These are phyloP conservation scores for Hippocampus abdominalis DNA, from an alignment of 2,113 vertebrate genomes.

Conservation along the genomic window DNA sequence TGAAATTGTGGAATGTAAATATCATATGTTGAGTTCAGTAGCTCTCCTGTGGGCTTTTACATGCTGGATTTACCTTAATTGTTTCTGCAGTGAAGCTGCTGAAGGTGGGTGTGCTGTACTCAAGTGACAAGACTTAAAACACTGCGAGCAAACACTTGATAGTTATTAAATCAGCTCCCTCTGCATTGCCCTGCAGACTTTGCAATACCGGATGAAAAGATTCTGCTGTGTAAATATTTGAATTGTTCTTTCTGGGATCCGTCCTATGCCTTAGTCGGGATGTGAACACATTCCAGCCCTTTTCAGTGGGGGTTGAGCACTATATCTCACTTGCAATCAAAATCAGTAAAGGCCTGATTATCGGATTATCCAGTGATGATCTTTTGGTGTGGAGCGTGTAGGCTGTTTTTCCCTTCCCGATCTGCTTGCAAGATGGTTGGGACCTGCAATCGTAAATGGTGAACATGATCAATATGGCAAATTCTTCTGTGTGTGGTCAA, in stretches of 20 bases:
- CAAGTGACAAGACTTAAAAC: conserved; percentile 28
- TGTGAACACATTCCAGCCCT: neutral
- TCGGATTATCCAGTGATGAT: too few relatives aligned
- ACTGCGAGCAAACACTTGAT: neutral
- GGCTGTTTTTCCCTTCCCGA: too few relatives aligned
- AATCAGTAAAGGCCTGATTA: too few relatives aligned
- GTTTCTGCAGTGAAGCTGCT: conserved; percentile 15
- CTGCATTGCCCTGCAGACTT: conserved; percentile 7
- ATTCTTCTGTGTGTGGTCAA: too few relatives aligned
- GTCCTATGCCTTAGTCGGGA: neutral
- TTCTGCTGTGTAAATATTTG: neutral
- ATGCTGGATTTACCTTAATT: conserved; percentile 12
- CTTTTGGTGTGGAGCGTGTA: too few relatives aligned
- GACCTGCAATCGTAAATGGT: too few relatives aligned
- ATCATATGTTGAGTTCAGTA: neutral
- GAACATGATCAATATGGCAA: too few relatives aligned
- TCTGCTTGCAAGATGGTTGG: too few relatives aligned
- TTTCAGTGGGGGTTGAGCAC: too few relatives aligned
- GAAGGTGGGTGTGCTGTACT: conserved; percentile 36
- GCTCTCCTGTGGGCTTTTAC: neutral
- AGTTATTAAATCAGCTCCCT: conserved; percentile 50
- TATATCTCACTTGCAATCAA: too few relatives aligned
- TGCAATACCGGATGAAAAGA: neutral
- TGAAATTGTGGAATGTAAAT: neutral
- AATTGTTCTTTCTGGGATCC: neutral